Evolutionary conservation across 35 echinoderm and acorn worm genomes (phyloP), one percentile per base, ranked within the genome.

Genomic region (Ptychodera flava): DNA sequence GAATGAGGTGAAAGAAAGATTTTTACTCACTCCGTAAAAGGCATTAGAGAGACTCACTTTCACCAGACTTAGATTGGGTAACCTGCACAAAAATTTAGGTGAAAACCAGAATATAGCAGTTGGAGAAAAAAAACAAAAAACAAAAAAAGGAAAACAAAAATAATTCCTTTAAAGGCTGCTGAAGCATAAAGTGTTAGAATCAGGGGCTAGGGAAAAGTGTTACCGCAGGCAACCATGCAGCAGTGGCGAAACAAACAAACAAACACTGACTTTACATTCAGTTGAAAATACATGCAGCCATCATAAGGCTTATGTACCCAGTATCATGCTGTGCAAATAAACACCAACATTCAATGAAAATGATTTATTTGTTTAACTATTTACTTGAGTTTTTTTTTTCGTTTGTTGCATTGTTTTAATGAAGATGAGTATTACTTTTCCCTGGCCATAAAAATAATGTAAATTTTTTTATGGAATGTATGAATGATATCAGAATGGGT

Each of bases 41-140:
- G 22, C 22, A 64, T 12, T 6, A 64, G 45, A 64, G 45, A 64
- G 22, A 64, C 45, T 64, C 45, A 64, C 22, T 64, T 64, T 64
- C 45, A 6, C 45, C 45, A 64, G 45, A 64, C 45, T 64, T 64
- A 64, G 45, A 64, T 12, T 64, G 45, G 45, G 22, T 22, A 12
- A 64, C 45, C 45, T 64, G 45, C 45, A 64, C 45, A 64, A 64
- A 64, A 64, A 64, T 64, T 64, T 64, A 64, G 45, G 45, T 64
- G 45, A 64, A 64, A 64, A 64, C 45, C 45, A 64, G 45, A n/a
- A 64, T 64, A 64, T 22, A 64, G 45, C 45, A 64, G 45, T 64
- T 64, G 45, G 45, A n/a, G n/a, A n/a, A n/a, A n/a, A n/a, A n/a
- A n/a, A n/a, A n/a, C n/a, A n/a, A n/a, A 64, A 64, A 64, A 12